A percentile compares a stretch with the other conserved stretches of the same genome.
phyloP scores from a whole-genome alignment of 2,113 vertebrate genomes.

The Sander lucioperca region DNA sequence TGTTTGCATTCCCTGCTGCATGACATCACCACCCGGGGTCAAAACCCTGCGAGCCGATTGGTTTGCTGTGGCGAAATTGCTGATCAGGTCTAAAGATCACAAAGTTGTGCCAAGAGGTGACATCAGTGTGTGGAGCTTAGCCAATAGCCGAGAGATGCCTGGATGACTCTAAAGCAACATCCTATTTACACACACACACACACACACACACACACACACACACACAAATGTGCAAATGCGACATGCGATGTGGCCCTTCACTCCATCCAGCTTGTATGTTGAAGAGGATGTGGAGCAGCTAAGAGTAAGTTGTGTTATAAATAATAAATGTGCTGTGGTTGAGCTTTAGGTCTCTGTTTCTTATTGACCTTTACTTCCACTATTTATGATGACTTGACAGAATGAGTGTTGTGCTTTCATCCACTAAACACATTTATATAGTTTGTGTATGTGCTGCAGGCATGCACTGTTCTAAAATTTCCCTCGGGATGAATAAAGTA shows the following conservation, averaged over 20 bases:
- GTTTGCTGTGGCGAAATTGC: slow-evolving; percentile 64
- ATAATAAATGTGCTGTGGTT: slow-evolving; percentile 55
- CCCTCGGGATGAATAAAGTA: too few species aligned
- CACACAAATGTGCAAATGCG: slow-evolving; percentile 8
- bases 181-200: slow-evolving; percentile 61
- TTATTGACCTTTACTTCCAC: slow-evolving; percentile 42
- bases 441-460: neutral
- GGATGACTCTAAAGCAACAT: slow-evolving; percentile 74
- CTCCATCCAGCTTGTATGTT: slow-evolving; percentile 18
- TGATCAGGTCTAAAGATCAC: slow-evolving; percentile 82
- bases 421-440: slow-evolving; percentile 1
- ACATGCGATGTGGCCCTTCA: slow-evolving; percentile 6
- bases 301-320: slow-evolving; percentile 32
- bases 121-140: slow-evolving; percentile 78
- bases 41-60: slow-evolving; percentile 61
- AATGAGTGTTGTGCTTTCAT: neutral
- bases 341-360: slow-evolving; percentile 45
- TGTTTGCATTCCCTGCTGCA: slow-evolving; percentile 79
- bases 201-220: neutral
- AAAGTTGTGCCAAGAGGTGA: slow-evolving; percentile 80
- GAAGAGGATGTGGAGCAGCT: slow-evolving; percentile 58
- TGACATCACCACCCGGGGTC: slow-evolving; percentile 77
- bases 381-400: slow-evolving; percentile 46
- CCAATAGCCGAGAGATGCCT: slow-evolving; percentile 71
- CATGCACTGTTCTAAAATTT: neutral